These are phyloP conservation scores for Syngnathus acus DNA, from an alignment of 2,797 vertebrate genomes.

Conservation along the genomic window DNA sequence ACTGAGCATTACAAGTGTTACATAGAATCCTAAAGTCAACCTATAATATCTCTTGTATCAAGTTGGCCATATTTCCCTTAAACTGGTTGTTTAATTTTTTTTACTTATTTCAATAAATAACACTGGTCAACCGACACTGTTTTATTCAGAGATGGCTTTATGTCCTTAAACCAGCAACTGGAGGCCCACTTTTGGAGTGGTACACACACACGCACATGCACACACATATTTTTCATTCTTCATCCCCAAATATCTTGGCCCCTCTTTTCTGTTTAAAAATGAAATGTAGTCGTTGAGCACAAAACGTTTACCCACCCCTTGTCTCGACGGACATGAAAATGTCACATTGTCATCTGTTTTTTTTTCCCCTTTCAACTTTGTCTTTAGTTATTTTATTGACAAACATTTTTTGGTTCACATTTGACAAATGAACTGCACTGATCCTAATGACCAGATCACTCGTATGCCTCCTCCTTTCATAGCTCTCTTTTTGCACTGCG, in stretches of 20 bases:
- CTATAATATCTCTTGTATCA: not conserved
- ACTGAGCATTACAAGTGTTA: not conserved
- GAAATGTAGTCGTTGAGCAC: no score
- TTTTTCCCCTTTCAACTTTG: slow-evolving; percentile 22
- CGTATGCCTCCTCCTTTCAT: not conserved
- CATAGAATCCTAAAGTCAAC: not conserved
- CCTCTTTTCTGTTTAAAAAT: no score
- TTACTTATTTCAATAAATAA: no score
- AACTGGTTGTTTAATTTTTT: not conserved
- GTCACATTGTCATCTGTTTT: not conserved
- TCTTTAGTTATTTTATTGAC: not conserved
- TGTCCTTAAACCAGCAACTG: no score
- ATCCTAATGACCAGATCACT: not conserved
- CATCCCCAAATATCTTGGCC: no score
- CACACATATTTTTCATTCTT: no score
- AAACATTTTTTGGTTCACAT: not conserved
- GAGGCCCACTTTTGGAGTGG: no score
- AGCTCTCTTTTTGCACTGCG: slow-evolving; percentile 3
- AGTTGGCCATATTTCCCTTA: not conserved
- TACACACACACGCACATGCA: no score
- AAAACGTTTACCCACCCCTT: no score
- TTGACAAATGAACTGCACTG: not conserved
- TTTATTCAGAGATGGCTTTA: no score
- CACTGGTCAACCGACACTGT: no score
- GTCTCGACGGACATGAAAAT: not conserved